phyloP scores from a whole-genome alignment of 2,888 invertebrate genomes.

The Coenonympha arcania region DNA sequence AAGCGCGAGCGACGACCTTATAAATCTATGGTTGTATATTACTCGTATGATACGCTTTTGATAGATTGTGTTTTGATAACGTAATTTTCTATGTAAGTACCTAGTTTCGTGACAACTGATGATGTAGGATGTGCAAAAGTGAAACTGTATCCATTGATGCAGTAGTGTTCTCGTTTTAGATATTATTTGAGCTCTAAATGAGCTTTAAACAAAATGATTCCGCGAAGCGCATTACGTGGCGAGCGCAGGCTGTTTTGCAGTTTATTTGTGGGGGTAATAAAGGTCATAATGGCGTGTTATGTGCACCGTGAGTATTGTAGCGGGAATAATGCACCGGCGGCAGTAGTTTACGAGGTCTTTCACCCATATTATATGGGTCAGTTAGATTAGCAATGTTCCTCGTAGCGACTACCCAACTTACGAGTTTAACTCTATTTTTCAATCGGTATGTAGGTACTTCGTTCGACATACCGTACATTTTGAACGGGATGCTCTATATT shows the following conservation, averaged over 20 bases:
- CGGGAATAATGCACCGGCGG: constrained; percentile 65
- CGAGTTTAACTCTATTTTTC: constrained; percentile 22
- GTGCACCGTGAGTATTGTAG: constrained; percentile 50
- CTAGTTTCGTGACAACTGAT: not conserved
- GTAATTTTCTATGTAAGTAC: not conserved
- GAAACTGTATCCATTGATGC: constrained; percentile 27
- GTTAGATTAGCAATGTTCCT: constrained; percentile 68
- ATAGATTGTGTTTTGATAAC: no score
- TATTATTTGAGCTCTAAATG: constrained; percentile 55
- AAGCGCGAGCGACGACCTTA: no score
- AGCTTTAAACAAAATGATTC: constrained; percentile 60
- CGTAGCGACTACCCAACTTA: constrained; percentile 25
- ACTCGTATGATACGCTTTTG: no score
- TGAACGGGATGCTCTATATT: not conserved
- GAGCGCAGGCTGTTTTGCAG: constrained; percentile 37
- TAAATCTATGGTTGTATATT: no score
- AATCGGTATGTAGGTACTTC: constrained; percentile 5
- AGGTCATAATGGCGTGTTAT: constrained; percentile 44
- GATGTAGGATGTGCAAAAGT: constrained; percentile 19
- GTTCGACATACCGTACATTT: not conserved
- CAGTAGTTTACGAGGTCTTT: constrained; percentile 73
- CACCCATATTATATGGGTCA: constrained; percentile 71
- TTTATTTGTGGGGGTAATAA: constrained; percentile 42
- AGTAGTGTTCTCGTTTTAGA: constrained; percentile 45
- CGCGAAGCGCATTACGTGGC: constrained; percentile 42